phyloP scores from a whole-genome alignment of 2,113 vertebrate genomes.

The Corythoichthys haematopterus region DNA sequence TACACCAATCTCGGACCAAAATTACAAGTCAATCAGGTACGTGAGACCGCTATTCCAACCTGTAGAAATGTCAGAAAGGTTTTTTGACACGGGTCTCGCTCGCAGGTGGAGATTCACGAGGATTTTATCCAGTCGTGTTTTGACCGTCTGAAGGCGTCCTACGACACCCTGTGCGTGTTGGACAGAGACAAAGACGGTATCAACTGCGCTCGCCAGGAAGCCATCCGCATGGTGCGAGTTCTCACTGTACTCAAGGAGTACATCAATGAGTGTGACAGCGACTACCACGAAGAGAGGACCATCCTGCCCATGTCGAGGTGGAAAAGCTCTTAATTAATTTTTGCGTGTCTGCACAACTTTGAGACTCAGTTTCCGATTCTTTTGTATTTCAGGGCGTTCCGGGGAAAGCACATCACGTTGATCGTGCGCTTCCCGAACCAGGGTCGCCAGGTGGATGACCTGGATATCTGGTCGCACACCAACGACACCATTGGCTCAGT shows the following conservation, averaged over 20 bases:
- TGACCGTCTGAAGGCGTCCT: conserved; percentile 96
- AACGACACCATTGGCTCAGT: conserved; percentile 99
- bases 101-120: conserved; percentile 96
- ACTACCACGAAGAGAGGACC: conserved; percentile 97
- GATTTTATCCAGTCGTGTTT: conserved; percentile 99
- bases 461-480: conserved; percentile 98
- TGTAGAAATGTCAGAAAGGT: too few species aligned
- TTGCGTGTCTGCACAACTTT: too few species aligned
- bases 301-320: conserved; percentile 99
- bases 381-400: conserved; percentile 83
- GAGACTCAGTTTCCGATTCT: neutral
- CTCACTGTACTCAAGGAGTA: conserved; percentile 96
- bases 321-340: neutral
- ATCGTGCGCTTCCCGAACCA: conserved; percentile 98
- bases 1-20: conserved; percentile 99
- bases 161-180: conserved; percentile 94
- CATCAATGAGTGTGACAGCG: conserved; percentile 98
- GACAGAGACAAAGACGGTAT: conserved; percentile 99
- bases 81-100: neutral
- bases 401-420: conserved; percentile 95
- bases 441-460: conserved; percentile 93
- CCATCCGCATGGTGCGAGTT: conserved; percentile 96
- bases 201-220: conserved; percentile 96
- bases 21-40: conserved; percentile 97
- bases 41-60: conserved; percentile 30